Evolutionary conservation across 2,113 vertebrate species (phyloP), one percentile per base, ranked within the genome.

Genomic region (Oncorhynchus mykiss): DNA sequence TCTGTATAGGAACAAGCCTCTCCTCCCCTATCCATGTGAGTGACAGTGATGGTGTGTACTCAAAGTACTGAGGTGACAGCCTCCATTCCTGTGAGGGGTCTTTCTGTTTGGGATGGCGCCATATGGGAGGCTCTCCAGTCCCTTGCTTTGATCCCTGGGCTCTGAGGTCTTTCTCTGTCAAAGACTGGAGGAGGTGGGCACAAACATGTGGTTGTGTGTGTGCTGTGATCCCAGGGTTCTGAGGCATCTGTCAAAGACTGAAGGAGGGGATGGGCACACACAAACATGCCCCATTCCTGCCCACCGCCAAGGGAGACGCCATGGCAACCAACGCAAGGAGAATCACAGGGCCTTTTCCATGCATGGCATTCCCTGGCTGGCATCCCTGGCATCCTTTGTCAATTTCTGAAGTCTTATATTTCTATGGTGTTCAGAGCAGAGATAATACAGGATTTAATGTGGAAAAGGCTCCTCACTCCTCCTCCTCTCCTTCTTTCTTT

Each of bases 221-320:
- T 57, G 72, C 78, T 67, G 70, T 71, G 67, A 80, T 85, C 78
- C 81, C 48, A 78, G 83, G 9, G 39, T 45, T 45, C 39, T 45
- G 39, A 45, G 39, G 67, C 77, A 60, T 80, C 74, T 74, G 79
- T 84, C 69, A 73, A 85, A 85, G 74, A 74, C 71, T 84, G 86
- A 79, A 78, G 87, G 84, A 77, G 84, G 39, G 75, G 84, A 88
- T 45, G 9, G 39, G 39, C 39, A 45, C 39, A 80, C 79, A 90
- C 84, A 92, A 86, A 86, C 82, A 93, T 84, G 82, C 73, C 80
- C 88, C 87, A 88, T 91, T 92, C 87, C 91, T 91, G 84, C 82
- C 84, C 81, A 80, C 82, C 57, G 66, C 86, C 84, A 89, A 82
- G 83, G 84, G 80, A 90, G 88, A 81, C 80, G 78, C 94, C 93